phyloP scores from a whole-genome alignment of 2,888 invertebrate genomes.

The Hypercompe scribonia region DNA sequence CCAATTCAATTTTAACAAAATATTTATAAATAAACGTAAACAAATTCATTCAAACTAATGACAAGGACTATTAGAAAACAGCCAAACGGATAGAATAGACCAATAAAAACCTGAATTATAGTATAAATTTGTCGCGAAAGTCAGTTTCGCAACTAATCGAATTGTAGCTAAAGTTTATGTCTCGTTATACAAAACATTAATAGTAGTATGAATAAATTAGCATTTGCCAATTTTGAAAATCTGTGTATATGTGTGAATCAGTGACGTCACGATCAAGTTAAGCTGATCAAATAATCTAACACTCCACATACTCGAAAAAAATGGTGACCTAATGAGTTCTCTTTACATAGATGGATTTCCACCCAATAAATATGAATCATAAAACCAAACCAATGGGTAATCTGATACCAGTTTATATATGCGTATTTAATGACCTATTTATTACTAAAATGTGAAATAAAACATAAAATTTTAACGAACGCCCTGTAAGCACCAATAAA shows the following conservation, averaged over 20 bases:
- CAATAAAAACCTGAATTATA: too few species aligned
- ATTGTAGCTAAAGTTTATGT: neutral
- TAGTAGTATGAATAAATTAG: too few species aligned
- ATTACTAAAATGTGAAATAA: slow-evolving; percentile 31
- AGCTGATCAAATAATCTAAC: neutral
- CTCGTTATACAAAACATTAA: neutral
- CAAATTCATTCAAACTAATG: too few species aligned
- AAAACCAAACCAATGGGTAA: neutral
- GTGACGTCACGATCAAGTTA: neutral
- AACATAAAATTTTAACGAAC: slow-evolving; percentile 34
- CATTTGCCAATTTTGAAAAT: neutral
- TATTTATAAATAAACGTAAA: too few species aligned
- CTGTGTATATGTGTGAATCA: neutral
- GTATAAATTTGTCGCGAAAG: neutral
- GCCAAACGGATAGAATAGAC: too few species aligned
- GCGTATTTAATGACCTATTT: slow-evolving; percentile 18
- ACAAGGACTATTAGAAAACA: too few species aligned
- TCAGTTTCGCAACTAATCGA: neutral
- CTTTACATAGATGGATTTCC: neutral
- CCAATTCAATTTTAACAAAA: too few species aligned
- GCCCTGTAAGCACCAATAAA: slow-evolving; percentile 29
- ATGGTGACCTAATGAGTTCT: neutral
- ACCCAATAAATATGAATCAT: neutral
- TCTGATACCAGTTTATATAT: neutral
- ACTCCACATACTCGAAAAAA: neutral